Percentiles rank a stretch among this genome's conserved stretches.
Evolutionary conservation across 2,113 vertebrate species (phyloP).

Genomic region (Tetrao urogallus): DNA sequence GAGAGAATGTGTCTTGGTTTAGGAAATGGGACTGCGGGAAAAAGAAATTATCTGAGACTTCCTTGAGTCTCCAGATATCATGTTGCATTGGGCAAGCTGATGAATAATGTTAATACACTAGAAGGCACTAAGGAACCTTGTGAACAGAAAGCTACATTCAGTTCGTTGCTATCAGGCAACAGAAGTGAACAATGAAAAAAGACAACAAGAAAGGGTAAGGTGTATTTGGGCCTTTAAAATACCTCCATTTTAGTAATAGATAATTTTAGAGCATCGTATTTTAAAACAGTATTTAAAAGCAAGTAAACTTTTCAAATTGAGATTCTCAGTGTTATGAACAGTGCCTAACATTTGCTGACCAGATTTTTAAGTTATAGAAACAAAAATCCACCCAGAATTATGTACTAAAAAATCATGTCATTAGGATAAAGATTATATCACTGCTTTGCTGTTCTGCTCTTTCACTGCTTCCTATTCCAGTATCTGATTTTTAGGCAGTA

Average conservation of each 20-base stretch:
- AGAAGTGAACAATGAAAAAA: neutral
- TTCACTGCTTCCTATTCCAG: fast-evolving
- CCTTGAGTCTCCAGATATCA: neutral
- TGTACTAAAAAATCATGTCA: neutral
- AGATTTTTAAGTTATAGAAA: neutral
- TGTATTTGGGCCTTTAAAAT: neutral
- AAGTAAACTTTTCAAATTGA: neutral
- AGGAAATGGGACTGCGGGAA: neutral
- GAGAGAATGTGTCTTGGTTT: neutral
- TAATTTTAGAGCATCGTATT: neutral
- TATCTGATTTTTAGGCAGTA: neutral
- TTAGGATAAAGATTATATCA: neutral
- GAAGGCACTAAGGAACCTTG: neutral
- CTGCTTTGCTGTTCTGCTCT: neutral
- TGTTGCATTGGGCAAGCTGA: neutral
- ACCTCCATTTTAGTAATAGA: neutral
- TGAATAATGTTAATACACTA: neutral
- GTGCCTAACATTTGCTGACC: neutral
- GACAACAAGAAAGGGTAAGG: neutral
- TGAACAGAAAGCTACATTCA: neutral
- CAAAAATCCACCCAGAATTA: neutral
- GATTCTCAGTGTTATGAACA: neutral
- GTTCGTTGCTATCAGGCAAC: neutral
- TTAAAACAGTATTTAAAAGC: neutral
- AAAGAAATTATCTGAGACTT: neutral